A percentile compares a stretch with the other conserved stretches of the same genome.
Conservation (phyloP, 2,797 vertebrate species). For the Discoglossus pictus region DNA sequence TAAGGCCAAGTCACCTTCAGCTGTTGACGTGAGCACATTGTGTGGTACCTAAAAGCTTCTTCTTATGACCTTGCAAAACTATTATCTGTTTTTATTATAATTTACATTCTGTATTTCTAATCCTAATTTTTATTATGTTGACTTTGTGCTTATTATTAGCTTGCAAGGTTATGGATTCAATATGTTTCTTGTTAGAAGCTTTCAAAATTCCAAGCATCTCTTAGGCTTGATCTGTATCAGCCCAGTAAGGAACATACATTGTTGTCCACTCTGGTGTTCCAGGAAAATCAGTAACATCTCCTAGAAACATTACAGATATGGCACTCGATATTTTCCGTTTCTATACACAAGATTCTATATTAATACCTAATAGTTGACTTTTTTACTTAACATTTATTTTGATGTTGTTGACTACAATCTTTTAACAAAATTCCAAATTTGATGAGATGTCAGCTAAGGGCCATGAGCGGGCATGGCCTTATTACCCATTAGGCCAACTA, state of each 20-base stretch:
- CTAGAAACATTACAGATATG: too few species aligned
- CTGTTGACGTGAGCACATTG: background rate
- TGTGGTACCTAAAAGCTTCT: conserved; percentile 3
- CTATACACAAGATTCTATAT: too few species aligned
- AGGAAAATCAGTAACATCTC: too few species aligned
- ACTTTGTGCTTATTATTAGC: conserved; percentile 29
- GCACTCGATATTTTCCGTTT: too few species aligned
- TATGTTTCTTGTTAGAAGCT: conserved; percentile 23
- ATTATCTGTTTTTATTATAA: conserved; percentile 12
- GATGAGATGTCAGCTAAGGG: too few species aligned
- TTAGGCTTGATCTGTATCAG: conserved; percentile 18
- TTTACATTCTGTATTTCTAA: conserved; percentile 23
- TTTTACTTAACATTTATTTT: too few species aligned
- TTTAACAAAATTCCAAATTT: too few species aligned
- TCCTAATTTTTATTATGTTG: conserved; percentile 19
- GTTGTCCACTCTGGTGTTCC: conserved; percentile 12
- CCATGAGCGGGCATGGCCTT: too few species aligned
- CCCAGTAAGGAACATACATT: conserved; percentile 3
- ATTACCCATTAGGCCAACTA: too few species aligned
- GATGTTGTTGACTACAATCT: too few species aligned
- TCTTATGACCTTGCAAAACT: conserved; percentile 20
- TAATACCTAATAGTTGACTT: too few species aligned
- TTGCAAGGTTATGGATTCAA: conserved; percentile 33
- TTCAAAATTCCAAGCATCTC: conserved; percentile 28
- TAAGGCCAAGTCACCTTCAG: background rate